Evolutionary conservation across 2,888 invertebrate species (phyloP).

Genomic region (Aleiodes alternator): DNA sequence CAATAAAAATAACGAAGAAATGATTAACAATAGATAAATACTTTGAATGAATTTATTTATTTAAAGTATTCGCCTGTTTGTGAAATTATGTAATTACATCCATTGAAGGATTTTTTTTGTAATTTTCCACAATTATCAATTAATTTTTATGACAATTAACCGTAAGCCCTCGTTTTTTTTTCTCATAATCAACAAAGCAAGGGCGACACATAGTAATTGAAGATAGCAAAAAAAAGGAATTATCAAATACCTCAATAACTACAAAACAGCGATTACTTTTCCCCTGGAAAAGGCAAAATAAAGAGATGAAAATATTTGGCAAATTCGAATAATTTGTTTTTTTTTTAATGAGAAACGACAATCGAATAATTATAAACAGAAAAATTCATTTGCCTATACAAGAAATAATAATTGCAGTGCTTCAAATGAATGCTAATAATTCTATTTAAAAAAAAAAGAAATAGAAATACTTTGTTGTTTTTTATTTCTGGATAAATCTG

Average conservation of each 20-base stretch:
- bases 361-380: constrained; percentile 17
- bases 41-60: background rate
- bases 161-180: constrained; percentile 8
- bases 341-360: constrained; percentile 7
- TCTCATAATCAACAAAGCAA: background rate
- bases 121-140: constrained; percentile 16
- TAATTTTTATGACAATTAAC: background rate
- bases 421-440: background rate
- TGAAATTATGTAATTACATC: constrained; percentile 15
- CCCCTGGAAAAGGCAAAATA: constrained; percentile 68
- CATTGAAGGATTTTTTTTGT: background rate
- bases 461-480: background rate
- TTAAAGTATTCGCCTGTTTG: constrained; percentile 14
- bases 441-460: constrained; percentile 5
- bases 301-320: constrained; percentile 49
- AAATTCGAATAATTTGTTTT: background rate
- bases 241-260: constrained; percentile 68
- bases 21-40: constrained; percentile 17
- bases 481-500: background rate
- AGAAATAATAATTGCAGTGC: background rate
- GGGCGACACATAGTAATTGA: constrained; percentile 59
- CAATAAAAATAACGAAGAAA: background rate
- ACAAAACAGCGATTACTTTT: constrained; percentile 68
- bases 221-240: constrained; percentile 55
- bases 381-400: background rate